These are phyloP conservation scores for Thereva nobilitata DNA, from an alignment of 2,888 invertebrate species.

Conservation along the genomic window DNA sequence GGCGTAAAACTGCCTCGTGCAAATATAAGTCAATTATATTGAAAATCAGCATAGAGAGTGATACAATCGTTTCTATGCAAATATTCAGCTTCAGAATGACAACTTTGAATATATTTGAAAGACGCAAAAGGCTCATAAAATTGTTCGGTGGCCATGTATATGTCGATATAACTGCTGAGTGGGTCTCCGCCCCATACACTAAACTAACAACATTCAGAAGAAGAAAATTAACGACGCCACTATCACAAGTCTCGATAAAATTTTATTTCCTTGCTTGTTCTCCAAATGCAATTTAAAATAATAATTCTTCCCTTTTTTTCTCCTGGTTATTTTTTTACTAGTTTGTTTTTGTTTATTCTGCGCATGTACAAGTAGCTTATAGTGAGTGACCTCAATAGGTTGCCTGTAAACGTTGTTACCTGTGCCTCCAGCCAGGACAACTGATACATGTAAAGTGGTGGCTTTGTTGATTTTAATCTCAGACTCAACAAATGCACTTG, in stretches of 20 bases:
- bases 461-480: slow-evolving; percentile 29
- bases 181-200: slow-evolving; percentile 27
- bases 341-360: not conserved
- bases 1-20: slow-evolving; percentile 29
- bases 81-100: slow-evolving; percentile 17
- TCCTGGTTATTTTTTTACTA: too few relatives aligned
- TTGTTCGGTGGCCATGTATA: not conserved
- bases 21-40: slow-evolving; percentile 34
- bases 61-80: slow-evolving; percentile 35
- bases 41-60: slow-evolving; percentile 29
- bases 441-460: not conserved
- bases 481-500: slow-evolving; percentile 26
- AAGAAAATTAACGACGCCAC: slow-evolving; percentile 33
- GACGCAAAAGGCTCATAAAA: slow-evolving; percentile 30
- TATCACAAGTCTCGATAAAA: slow-evolving; percentile 28
- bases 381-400: slow-evolving; percentile 20
- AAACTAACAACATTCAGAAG: slow-evolving; percentile 5
- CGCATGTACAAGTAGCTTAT: slow-evolving; percentile 29
- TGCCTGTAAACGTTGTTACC: slow-evolving; percentile 19
- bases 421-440: not conserved
- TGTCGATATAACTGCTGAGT: slow-evolving; percentile 14
- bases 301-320: slow-evolving; percentile 7
- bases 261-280: slow-evolving; percentile 25
- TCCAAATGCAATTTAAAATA: slow-evolving; percentile 21
- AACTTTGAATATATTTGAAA: slow-evolving; percentile 31